Evolutionary conservation across 2,797 vertebrate species (phyloP), one percentile per base, ranked within the genome.

Genomic region (Apogon talboti): DNA sequence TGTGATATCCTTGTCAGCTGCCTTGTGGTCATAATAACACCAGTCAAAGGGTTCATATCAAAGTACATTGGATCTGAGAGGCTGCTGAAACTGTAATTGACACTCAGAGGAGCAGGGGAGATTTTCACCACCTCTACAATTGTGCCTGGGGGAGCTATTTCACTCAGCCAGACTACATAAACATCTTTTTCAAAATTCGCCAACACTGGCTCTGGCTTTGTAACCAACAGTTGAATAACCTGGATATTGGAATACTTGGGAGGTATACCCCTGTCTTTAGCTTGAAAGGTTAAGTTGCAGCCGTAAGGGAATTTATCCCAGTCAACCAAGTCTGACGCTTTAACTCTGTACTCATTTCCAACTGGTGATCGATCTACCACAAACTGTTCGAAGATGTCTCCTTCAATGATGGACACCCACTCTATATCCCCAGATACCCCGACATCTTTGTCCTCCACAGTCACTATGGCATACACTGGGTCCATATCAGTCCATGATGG

Each of bases 271-370:
- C 96, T 94, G 83, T 99, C 98, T 93, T 96, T 98, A 65, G 98
- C 97, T 85, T 98, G 96, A 5, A 99, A 87, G 0, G 98, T 98
- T 79, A 99, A 92, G 78, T 98, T 98, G 82, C 93, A 96, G 58
- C 96, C 96, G 53, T 94, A 95, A 5, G 95, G 93, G 51, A 95
- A 95, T 69, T 71, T 92, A 67, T 95, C 94, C 98, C 96, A 98
- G 5, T 96, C 92, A 0, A 97, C 56, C 5, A 65, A 71, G 59
- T 94, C 92, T 11, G 90, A 42, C 0, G 93, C 93, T 92, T 95
- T 98, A 71, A 99, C 90, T 84, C 85, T 94, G 69, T 96, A 99
- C 50, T 96, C 94, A 61, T 96, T 95, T 4, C 94, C 95, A 0
- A 93, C 87, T 50, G 94, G 90, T n/a, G 94, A 93, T 42, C 95